Evolutionary conservation across 2,113 vertebrate genomes (phyloP).

Genomic region (Cricetomys ansorgei): DNA sequence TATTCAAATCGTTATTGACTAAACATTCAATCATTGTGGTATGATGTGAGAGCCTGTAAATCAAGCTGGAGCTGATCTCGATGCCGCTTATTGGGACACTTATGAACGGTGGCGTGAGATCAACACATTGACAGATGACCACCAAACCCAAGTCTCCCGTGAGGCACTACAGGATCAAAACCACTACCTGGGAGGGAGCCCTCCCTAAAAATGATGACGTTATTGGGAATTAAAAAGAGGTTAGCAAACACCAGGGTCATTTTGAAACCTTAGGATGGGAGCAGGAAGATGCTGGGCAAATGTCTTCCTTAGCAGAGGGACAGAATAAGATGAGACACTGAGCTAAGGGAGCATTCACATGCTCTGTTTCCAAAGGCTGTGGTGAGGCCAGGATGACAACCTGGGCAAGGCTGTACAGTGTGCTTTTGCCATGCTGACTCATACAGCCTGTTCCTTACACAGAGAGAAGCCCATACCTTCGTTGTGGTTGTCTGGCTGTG

Average conservation of each 20-base stretch:
- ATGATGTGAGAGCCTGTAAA: neutral
- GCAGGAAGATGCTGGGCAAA: neutral
- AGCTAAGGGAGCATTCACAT: accelerated
- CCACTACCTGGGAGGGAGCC: neutral
- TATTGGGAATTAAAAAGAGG: neutral
- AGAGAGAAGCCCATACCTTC: neutral
- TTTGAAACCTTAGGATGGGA: neutral
- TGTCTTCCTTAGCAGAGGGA: neutral
- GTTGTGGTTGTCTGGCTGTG: neutral
- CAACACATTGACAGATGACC: neutral
- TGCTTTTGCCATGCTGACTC: neutral
- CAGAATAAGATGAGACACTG: too few relatives aligned
- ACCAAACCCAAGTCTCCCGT: neutral
- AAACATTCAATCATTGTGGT: neutral
- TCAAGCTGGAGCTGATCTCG: neutral
- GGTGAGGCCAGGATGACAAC: neutral
- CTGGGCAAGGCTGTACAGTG: accelerated
- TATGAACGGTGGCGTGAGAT: neutral
- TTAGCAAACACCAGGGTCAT: neutral
- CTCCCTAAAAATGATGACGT: neutral
- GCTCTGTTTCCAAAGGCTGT: neutral
- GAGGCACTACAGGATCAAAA: neutral
- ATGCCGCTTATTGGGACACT: neutral
- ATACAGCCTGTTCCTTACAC: neutral
- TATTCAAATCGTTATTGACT: neutral